Evolutionary conservation across 2,888 invertebrate genomes (phyloP).

Genomic region (Electrophaes corylata): DNA sequence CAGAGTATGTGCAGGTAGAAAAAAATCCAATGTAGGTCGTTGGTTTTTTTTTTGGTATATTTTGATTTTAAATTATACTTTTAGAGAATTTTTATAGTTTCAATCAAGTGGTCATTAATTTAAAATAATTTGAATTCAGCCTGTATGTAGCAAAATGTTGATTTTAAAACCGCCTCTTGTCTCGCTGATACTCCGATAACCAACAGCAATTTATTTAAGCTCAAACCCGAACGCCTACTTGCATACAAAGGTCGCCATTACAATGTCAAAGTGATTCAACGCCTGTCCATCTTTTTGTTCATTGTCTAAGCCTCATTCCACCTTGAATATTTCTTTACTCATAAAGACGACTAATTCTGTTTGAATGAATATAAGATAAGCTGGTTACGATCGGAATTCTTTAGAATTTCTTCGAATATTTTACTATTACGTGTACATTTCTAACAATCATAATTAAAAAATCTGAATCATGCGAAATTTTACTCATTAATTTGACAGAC

Average conservation of each 20-base stretch:
- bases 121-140: not conserved
- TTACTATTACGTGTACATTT: too few relatives aligned
- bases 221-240: slow-evolving; percentile 54
- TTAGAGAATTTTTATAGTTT: not conserved
- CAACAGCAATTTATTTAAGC: slow-evolving; percentile 47
- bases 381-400: not conserved
- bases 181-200: slow-evolving; percentile 20
- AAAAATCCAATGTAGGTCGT: too few relatives aligned
- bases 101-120: not conserved
- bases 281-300: slow-evolving; percentile 42
- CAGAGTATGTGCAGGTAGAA: too few relatives aligned
- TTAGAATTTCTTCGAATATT: not conserved
- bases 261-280: slow-evolving; percentile 57
- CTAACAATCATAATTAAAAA: too few relatives aligned
- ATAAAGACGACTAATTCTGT: not conserved
- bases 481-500: too few relatives aligned
- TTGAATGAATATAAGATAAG: not conserved
- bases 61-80: too few relatives aligned
- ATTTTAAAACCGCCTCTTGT: slow-evolving; percentile 10
- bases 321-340: slow-evolving; percentile 24
- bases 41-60: too few relatives aligned
- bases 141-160: not conserved
- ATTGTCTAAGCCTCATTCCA: slow-evolving; percentile 31
- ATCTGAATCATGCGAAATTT: too few relatives aligned
- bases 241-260: slow-evolving; percentile 46